Evolutionary conservation across 2,113 vertebrate species (phyloP), one percentile per base, ranked within the genome.

Genomic region (Perca fluviatilis): DNA sequence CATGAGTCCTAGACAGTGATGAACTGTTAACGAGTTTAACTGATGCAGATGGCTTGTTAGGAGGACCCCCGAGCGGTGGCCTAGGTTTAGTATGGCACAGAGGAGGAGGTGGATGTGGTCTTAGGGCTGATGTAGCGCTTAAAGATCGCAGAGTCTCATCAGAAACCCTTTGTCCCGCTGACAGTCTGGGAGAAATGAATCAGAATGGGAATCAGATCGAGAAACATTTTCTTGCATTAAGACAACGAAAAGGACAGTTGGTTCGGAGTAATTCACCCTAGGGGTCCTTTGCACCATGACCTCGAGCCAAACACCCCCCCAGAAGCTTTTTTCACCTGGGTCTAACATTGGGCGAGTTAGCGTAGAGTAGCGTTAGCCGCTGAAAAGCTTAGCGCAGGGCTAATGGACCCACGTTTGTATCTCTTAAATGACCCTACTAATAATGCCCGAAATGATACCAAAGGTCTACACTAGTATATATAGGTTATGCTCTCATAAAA

Each of bases 51-150:
- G 73, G 65, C 60, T 82, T 83, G 14, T 0, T 33, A 5, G 40
- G 79, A 50, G 54, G 11, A 57, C 65, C 53, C 0, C 51, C 27
- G 10, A n/a, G 13, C 13, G 88, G 85, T 56, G 77, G 91, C 27
- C 46, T 87, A 27, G 88, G 81, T 63, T 49, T 82, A 36, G 36
- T 30, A 6, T 58, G 77, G 33, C 63, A 49, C 51, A 53, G 69
- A 54, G 75, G 27, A 51, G 68, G 27, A 36, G 33, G 80, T 19
- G 80, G 86, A 54, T 71, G 79, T 46, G 71, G 86, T 85, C 49
- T 77, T 14, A 53, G 36, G 14, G 27, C 3, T 33, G 86, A 49
- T 15, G 69, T 21, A 53, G 62, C 9, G 27, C 57, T 63, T 60
- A 70, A 64, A 0, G 5, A 4, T 58, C 0, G 68, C 8, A 23